Evolutionary conservation across 1,140 invertebrate genomes (phyloP).

Genomic region (Trachymyrmex cornetzi): DNA sequence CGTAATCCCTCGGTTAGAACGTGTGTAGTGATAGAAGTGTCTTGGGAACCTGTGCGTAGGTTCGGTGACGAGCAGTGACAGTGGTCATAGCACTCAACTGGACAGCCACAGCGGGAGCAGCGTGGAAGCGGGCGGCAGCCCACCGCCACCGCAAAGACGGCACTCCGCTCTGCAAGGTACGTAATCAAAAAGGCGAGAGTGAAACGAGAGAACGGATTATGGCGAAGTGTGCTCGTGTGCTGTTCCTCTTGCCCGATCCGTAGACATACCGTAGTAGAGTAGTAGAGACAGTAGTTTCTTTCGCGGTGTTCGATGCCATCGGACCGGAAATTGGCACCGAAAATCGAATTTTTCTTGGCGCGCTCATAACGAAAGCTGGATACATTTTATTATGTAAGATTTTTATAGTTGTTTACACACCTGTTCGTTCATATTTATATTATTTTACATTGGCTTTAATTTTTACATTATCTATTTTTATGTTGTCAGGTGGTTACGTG

Average conservation of each 20-base stretch:
- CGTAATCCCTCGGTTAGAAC: conserved; percentile 70
- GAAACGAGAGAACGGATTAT: conserved; percentile 47
- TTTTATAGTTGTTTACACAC: conserved; percentile 10
- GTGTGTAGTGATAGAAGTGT: conserved; percentile 85
- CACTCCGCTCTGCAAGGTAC: conserved; percentile 88
- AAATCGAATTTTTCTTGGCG: conserved; percentile 20
- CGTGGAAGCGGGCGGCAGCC: conserved; percentile 87
- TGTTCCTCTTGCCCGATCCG: conserved; percentile 68
- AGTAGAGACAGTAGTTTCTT: conserved; percentile 61
- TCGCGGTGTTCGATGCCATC: conserved; percentile 42
- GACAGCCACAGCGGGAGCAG: conserved; percentile 91
- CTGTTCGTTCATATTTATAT: conserved; percentile 24
- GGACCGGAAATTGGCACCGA: conserved; percentile 14
- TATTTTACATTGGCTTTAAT: conserved; percentile 23
- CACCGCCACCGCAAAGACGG: conserved; percentile 86
- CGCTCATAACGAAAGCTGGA: not conserved
- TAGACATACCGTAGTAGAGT: conserved; percentile 68
- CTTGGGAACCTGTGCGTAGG: conserved; percentile 88
- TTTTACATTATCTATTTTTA: conserved; percentile 44
- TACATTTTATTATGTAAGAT: conserved; percentile 7
- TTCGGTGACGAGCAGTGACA: conserved; percentile 94
- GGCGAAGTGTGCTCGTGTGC: conserved; percentile 70
- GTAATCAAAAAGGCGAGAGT: conserved; percentile 73
- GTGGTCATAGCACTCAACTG: conserved; percentile 93
- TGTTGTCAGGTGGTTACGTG: conserved; percentile 15